Evolutionary conservation across 1,140 invertebrate species (phyloP).

Genomic region (Lepidurus packardi): DNA sequence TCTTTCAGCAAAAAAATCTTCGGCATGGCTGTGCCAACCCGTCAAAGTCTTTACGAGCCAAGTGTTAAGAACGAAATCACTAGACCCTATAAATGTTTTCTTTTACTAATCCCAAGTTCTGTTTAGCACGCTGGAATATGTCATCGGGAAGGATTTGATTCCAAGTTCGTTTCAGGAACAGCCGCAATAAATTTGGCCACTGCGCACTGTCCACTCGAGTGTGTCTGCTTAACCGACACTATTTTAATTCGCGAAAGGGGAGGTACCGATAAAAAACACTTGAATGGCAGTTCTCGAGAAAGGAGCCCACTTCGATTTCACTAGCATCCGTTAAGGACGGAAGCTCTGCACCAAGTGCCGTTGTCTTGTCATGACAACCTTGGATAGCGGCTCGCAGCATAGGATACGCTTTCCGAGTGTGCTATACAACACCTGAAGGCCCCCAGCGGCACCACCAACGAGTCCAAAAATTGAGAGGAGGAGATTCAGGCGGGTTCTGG

Average conservation of each 20-base stretch:
- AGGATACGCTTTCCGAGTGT: too few relatives aligned
- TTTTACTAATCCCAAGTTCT: too few relatives aligned
- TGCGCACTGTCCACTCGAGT: too few relatives aligned
- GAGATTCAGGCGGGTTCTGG: neutral
- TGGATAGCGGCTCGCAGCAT: neutral
- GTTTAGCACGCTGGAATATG: too few relatives aligned
- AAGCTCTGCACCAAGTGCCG: constrained; percentile 20
- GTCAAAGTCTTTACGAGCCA: neutral
- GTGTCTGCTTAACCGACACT: too few relatives aligned
- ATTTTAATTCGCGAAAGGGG: neutral
- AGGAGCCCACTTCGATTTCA: neutral
- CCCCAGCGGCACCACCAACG: neutral
- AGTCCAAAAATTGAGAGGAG: neutral
- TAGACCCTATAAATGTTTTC: too few relatives aligned
- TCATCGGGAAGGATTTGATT: too few relatives aligned
- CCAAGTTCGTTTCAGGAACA: too few relatives aligned
- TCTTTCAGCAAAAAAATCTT: constrained; percentile 86
- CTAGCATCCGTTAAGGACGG: constrained; percentile 20
- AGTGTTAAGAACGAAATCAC: neutral
- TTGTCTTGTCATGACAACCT: constrained; percentile 21
- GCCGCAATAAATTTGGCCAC: too few relatives aligned
- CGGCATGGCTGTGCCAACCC: constrained; percentile 55
- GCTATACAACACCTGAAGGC: constrained; percentile 2
- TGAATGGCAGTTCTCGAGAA: neutral
- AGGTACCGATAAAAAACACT: neutral